Evolutionary conservation across 1,140 invertebrate species (phyloP).

Genomic region (Tigriopus japonicus): DNA sequence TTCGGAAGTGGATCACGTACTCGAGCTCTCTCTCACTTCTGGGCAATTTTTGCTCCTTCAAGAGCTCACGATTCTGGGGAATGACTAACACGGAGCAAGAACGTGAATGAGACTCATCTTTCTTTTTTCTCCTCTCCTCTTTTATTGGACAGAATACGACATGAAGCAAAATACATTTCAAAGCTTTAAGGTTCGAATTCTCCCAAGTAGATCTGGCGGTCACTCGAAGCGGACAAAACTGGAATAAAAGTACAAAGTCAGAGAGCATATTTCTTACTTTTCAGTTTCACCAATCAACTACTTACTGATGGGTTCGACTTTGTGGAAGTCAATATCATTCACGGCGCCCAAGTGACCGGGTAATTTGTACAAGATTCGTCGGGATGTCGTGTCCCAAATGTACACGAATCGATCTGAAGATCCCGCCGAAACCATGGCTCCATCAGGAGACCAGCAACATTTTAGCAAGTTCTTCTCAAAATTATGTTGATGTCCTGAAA

Average conservation of each 20-base stretch:
- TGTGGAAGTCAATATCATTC: constrained; percentile 92
- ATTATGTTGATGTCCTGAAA: constrained; percentile 2
- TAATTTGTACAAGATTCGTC: constrained; percentile 83
- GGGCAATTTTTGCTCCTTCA: too few relatives aligned
- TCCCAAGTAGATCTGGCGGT: constrained; percentile 87
- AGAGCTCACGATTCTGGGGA: too few relatives aligned
- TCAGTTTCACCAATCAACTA: too few relatives aligned
- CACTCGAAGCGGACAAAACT: constrained; percentile 81
- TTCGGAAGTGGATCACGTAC: too few relatives aligned
- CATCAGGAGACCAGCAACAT: constrained; percentile 72
- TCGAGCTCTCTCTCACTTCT: too few relatives aligned
- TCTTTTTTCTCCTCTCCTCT: too few relatives aligned
- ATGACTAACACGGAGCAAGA: too few relatives aligned
- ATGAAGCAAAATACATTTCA: too few relatives aligned
- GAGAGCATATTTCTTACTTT: constrained; percentile 11
- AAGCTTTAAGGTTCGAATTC: constrained; percentile 49
- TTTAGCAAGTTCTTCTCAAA: constrained; percentile 47
- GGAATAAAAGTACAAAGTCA: constrained; percentile 29
- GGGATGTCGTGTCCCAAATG: constrained; percentile 83
- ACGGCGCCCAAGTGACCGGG: constrained; percentile 95
- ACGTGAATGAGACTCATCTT: too few relatives aligned
- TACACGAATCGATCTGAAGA: constrained; percentile 90
- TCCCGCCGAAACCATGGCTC: constrained; percentile 65
- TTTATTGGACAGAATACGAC: too few relatives aligned
- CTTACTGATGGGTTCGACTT: constrained; percentile 70